phyloP scores from a whole-genome alignment of 2,113 vertebrate species.

The Callaeas wilsoni region DNA sequence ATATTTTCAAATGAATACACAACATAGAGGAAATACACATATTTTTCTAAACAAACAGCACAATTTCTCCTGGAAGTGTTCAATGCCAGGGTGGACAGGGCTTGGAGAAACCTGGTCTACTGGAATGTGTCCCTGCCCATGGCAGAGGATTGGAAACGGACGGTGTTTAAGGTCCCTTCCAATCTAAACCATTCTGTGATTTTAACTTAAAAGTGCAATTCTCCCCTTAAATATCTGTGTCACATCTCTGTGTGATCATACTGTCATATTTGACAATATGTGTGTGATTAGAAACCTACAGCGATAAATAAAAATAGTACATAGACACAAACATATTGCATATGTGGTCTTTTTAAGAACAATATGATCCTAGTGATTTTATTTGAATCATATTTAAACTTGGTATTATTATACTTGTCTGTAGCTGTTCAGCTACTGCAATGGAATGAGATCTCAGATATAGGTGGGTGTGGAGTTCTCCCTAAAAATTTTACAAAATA shows the following conservation, averaged over 20 bases:
- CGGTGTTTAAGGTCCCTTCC: not conserved
- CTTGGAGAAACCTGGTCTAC: not conserved
- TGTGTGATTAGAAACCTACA: not conserved
- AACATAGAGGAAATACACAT: not conserved
- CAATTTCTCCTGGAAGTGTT: not conserved
- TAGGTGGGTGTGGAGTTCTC: not conserved
- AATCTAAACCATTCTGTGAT: not conserved
- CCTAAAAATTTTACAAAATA: not conserved
- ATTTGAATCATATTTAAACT: not conserved
- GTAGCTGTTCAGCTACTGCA: not conserved
- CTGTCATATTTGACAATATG: not conserved
- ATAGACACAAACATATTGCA: not conserved
- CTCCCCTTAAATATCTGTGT: not conserved
- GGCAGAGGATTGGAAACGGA: not conserved
- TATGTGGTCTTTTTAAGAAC: not conserved
- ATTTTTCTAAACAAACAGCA: not conserved
- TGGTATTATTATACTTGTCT: not conserved
- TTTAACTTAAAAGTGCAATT: not conserved
- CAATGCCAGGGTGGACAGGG: not conserved
- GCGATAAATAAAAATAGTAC: not conserved
- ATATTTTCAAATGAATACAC: not conserved
- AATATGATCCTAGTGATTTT: not conserved
- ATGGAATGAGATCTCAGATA: not conserved
- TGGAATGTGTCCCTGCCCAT: not conserved
- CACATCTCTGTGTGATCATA: not conserved